A percentile compares a stretch with the other conserved stretches of the same genome.
Conservation (phyloP, 1,140 invertebrate species). For the Meloidogyne chitwoodi region DNA sequence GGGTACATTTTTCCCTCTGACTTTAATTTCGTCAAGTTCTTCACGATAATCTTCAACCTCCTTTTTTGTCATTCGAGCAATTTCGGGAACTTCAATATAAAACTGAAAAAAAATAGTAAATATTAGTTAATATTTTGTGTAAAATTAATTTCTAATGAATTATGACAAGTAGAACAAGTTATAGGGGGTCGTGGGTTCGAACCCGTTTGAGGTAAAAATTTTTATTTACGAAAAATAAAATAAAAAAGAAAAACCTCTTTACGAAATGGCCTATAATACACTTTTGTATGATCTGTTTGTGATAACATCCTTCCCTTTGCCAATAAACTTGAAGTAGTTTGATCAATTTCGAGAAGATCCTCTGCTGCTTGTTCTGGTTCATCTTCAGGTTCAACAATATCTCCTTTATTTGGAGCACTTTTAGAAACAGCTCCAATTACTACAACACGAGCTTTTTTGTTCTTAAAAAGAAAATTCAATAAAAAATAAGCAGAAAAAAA, state of each 20-base stretch:
- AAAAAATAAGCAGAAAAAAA: background rate
- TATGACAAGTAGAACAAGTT: background rate
- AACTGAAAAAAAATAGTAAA: conserved; percentile 66
- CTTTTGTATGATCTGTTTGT: conserved; percentile 52
- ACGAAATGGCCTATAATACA: conserved; percentile 70
- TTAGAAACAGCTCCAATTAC: conserved; percentile 36
- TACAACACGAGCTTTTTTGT: conserved; percentile 29
- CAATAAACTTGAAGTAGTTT: conserved; percentile 39
- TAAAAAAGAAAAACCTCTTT: conserved; percentile 67
- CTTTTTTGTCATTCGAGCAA: conserved; percentile 81
- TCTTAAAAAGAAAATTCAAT: background rate
- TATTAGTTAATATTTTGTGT: background rate
- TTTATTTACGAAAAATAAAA: background rate
- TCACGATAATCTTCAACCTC: conserved; percentile 71
- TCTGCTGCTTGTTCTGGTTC: conserved; percentile 44
- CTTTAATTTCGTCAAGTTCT: conserved; percentile 68
- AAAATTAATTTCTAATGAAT: background rate
- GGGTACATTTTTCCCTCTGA: conserved; percentile 77
- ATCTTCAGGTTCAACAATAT: conserved; percentile 56
- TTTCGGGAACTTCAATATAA: conserved; percentile 87
- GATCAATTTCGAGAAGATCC: conserved; percentile 57
- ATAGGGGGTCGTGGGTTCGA: background rate
- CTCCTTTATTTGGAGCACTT: conserved; percentile 49
- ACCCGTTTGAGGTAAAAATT: background rate
- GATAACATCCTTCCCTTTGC: conserved; percentile 46